A percentile compares a stretch with the other conserved stretches of the same genome.
Evolutionary conservation across 1,140 invertebrate genomes (phyloP).

Genomic region (Diplogasteroides magnus): DNA sequence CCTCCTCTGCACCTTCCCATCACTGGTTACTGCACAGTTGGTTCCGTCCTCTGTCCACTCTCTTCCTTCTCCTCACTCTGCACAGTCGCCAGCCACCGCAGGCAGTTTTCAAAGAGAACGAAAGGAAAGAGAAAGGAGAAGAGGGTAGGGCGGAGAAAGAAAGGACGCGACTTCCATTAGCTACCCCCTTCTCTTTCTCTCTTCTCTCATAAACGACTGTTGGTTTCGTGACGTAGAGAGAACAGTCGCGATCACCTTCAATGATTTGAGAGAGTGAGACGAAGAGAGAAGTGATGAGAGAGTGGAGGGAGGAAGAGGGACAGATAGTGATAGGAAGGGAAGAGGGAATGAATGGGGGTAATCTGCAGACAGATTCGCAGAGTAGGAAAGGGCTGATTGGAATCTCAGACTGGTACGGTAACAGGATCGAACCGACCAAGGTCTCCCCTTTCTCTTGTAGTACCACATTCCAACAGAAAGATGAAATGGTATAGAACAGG

Average conservation of each 20-base stretch:
- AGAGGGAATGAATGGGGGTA: background rate
- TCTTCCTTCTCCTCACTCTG: background rate
- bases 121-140: background rate
- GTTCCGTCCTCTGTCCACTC: no score
- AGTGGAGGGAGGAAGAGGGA: background rate
- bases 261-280: no score
- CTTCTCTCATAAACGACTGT: no score
- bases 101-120: background rate
- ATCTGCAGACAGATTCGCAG: background rate
- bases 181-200: background rate
- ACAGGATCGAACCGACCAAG: no score
- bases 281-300: background rate
- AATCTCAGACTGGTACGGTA: no score
- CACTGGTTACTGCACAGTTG: no score
- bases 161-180: background rate
- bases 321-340: background rate
- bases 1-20: no score
- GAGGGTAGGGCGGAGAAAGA: background rate
- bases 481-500: background rate
- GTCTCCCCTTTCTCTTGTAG: no score
- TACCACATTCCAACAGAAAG: background rate
- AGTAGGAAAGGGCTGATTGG: no score
- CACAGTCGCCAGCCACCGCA: background rate
- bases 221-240: background rate
- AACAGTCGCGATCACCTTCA: background rate